Conservation (phyloP, 2,888 invertebrate species). For the Eristalis pertinax region DNA sequence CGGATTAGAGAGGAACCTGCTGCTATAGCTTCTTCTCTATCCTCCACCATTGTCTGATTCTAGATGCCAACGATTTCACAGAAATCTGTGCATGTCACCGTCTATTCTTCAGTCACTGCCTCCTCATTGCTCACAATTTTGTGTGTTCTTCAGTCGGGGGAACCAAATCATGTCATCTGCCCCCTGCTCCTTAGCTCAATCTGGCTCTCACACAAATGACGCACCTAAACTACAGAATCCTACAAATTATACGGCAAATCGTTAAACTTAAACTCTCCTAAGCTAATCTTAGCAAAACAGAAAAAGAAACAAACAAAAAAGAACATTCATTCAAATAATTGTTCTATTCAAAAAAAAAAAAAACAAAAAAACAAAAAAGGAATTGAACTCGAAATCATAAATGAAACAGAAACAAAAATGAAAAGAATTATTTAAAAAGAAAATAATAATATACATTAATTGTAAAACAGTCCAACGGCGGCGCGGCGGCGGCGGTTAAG, state of each 20-base stretch:
- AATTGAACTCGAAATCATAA: constrained; percentile 49
- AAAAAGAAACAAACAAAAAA: constrained; percentile 13
- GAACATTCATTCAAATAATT: constrained; percentile 63
- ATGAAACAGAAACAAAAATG: constrained; percentile 44
- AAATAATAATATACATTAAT: constrained; percentile 63
- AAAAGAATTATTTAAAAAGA: constrained; percentile 30
- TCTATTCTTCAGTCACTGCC: too few relatives aligned
- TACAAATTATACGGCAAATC: neutral
- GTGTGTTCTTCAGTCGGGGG: too few relatives aligned
- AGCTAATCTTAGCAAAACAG: constrained; percentile 9
- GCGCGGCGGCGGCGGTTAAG: constrained; percentile 13
- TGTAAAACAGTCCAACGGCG: constrained; percentile 61
- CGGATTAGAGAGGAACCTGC: too few relatives aligned
- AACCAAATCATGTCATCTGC: neutral
- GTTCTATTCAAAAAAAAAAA: constrained; percentile 62
- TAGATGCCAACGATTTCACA: too few relatives aligned
- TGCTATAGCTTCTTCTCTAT: too few relatives aligned
- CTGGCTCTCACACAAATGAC: neutral
- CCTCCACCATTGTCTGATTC: too few relatives aligned
- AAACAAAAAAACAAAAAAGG: constrained; percentile 22
- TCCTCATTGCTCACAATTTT: too few relatives aligned
- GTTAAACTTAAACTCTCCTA: neutral
- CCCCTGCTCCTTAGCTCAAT: neutral
- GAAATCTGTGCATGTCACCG: too few relatives aligned
- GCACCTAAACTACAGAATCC: neutral